Conservation (phyloP, 2,797 vertebrate genomes). For the Sternarchorhynchus goeldii region DNA sequence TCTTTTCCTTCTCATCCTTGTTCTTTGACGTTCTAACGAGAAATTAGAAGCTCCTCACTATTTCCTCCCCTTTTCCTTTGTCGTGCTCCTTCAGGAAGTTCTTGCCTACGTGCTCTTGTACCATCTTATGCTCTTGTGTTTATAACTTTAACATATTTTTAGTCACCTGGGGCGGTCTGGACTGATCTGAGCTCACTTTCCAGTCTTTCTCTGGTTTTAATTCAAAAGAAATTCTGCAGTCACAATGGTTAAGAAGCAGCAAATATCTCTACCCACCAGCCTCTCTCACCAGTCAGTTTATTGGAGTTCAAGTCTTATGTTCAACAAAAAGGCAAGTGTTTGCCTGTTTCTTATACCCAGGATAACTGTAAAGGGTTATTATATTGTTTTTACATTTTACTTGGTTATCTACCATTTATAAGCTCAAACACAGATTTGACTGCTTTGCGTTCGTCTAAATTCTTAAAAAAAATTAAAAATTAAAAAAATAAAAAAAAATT, state of each 20-base stretch:
- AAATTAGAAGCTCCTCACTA: conserved; percentile 2
- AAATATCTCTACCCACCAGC: neutral
- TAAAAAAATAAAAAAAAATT: neutral
- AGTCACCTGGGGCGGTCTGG: conserved; percentile 10
- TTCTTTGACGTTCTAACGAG: neutral
- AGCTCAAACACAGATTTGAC: neutral
- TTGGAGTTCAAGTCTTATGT: neutral
- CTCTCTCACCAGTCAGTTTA: neutral
- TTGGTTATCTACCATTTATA: neutral
- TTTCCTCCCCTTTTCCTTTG: neutral
- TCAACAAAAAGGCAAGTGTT: neutral
- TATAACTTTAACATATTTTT: neutral
- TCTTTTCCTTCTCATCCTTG: neutral
- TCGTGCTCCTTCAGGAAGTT: conserved; percentile 9
- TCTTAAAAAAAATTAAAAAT: neutral
- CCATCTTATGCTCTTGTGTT: conserved; percentile 8
- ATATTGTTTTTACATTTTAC: conserved; percentile 7
- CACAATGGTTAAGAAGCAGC: neutral
- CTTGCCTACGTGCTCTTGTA: neutral
- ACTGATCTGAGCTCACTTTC: conserved; percentile 9
- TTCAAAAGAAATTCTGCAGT: neutral
- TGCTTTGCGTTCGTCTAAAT: neutral
- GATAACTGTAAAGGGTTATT: too few species aligned
- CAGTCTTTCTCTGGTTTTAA: conserved; percentile 26
- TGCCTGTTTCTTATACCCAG: too few species aligned